phyloP scores from a whole-genome alignment of 2,888 invertebrate genomes.

The Acanthococcus lagerstroemiae region DNA sequence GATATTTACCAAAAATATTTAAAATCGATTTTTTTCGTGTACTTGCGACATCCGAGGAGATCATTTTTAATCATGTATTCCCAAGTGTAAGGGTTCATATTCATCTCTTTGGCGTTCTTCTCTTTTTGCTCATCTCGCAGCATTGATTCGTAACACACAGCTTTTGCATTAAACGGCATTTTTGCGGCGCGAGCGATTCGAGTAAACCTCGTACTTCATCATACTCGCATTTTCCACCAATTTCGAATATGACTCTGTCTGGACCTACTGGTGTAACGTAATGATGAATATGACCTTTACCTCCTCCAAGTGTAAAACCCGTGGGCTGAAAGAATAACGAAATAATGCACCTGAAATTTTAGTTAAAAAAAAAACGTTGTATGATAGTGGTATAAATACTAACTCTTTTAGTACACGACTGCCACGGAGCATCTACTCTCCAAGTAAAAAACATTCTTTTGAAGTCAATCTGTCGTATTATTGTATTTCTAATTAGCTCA shows the following conservation, averaged over 20 bases:
- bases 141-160: slow-evolving; percentile 68
- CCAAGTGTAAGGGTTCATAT: slow-evolving; percentile 75
- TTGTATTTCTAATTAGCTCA: slow-evolving; percentile 71
- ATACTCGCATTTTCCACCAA: slow-evolving; percentile 84
- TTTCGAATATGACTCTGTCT: slow-evolving; percentile 83
- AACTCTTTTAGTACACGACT: slow-evolving; percentile 76
- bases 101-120: slow-evolving; percentile 54
- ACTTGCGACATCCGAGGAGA: slow-evolving; percentile 76
- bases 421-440: slow-evolving; percentile 93
- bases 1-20: slow-evolving; percentile 75
- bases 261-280: slow-evolving; percentile 88
- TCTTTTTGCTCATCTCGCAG: slow-evolving; percentile 52
- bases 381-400: background rate
- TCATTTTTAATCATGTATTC: slow-evolving; percentile 89
- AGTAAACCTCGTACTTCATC: slow-evolving; percentile 54
- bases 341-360: slow-evolving; percentile 46
- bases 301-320: slow-evolving; percentile 90
- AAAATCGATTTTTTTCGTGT: slow-evolving; percentile 75
- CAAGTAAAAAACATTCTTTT: slow-evolving; percentile 86
- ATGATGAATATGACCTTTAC: slow-evolving; percentile 89
- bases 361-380: background rate
- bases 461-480: slow-evolving; percentile 68
- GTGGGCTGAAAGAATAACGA: slow-evolving; percentile 49
- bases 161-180: slow-evolving; percentile 82
- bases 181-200: slow-evolving; percentile 60